Evolutionary conservation across 2,113 vertebrate species (phyloP).

Genomic region (Carassius gibelio): DNA sequence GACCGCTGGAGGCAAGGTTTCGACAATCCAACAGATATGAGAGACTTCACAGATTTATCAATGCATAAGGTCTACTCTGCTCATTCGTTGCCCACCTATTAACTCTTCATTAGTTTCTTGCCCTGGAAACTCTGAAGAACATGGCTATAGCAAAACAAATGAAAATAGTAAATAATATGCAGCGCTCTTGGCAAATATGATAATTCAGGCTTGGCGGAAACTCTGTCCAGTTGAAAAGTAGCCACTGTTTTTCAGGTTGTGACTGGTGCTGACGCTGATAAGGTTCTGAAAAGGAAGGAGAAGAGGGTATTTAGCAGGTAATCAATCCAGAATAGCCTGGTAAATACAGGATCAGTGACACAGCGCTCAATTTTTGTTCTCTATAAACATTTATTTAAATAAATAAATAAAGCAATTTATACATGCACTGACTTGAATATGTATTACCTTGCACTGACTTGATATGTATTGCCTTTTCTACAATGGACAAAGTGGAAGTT

Average conservation of each 20-base stretch:
- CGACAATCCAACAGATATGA: conserved; percentile 58
- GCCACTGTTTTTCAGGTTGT: conserved; percentile 36
- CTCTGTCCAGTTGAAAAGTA: conserved; percentile 23
- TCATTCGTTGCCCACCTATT: conserved; percentile 3
- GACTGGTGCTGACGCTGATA: conserved; percentile 34
- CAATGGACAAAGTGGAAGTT: too few relatives aligned
- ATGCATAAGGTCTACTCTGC: conserved; percentile 45
- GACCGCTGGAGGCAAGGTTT: conserved; percentile 59
- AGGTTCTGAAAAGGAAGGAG: conserved; percentile 6
- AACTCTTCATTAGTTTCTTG: conserved; percentile 18
- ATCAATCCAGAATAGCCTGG: conserved; percentile 18
- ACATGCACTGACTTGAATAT: too few relatives aligned
- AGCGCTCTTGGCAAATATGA: conserved; percentile 26
- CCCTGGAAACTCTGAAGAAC: conserved; percentile 36
- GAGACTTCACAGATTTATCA: conserved; percentile 57
- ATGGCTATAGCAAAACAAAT: conserved; percentile 39
- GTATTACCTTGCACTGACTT: too few relatives aligned
- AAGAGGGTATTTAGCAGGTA: conserved; percentile 4
- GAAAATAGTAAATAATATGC: conserved; percentile 44
- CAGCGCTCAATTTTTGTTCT: background rate
- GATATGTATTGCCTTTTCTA: too few relatives aligned
- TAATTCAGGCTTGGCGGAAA: conserved; percentile 34
- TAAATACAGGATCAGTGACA: background rate
- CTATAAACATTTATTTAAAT: background rate
- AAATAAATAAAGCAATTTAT: background rate